A percentile compares a stretch with the other conserved stretches of the same genome.
These are phyloP conservation scores for Sebastes baramenuke DNA, from an alignment of 2,797 vertebrate species.

Conservation along the genomic window DNA sequence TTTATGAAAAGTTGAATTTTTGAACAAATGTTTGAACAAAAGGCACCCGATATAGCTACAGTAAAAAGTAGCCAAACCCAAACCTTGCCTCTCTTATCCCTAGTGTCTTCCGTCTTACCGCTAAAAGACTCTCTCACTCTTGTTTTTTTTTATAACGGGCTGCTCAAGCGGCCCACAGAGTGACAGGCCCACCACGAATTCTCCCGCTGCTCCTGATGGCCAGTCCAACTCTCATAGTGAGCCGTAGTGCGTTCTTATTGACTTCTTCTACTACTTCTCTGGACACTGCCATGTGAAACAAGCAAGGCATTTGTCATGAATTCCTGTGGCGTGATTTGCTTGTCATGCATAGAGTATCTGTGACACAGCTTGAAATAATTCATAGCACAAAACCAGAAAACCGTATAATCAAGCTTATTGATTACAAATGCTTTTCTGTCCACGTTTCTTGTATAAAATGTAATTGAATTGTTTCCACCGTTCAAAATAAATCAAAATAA, in stretches of 20 bases:
- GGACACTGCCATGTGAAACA: neutral
- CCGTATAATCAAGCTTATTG: slow-evolving; percentile 25
- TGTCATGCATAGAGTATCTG: neutral
- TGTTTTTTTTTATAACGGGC: neutral
- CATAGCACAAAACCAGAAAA: slow-evolving; percentile 3
- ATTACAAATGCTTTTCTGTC: slow-evolving; percentile 22
- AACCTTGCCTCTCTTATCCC: too few relatives aligned
- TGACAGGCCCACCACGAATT: neutral
- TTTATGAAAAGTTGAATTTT: too few relatives aligned
- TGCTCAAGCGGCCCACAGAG: neutral
- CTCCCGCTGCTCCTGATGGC: neutral
- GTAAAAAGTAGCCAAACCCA: too few relatives aligned
- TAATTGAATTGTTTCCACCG: slow-evolving; percentile 37
- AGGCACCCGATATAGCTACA: too few relatives aligned
- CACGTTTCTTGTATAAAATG: slow-evolving; percentile 13
- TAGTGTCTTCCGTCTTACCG: too few relatives aligned
- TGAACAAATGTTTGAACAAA: too few relatives aligned
- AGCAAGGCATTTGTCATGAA: neutral
- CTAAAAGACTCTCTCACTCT: neutral
- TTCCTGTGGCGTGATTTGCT: slow-evolving; percentile 11
- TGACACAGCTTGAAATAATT: slow-evolving; percentile 21
- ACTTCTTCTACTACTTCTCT: neutral
- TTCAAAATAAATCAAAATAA: slow-evolving; percentile 32
- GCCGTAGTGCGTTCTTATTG: neutral
- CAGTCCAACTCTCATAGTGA: rapidly evolving